Base-by-base conservation (phyloP, 2,888 invertebrate species). In the Caenorhabditis sp. region DNA sequence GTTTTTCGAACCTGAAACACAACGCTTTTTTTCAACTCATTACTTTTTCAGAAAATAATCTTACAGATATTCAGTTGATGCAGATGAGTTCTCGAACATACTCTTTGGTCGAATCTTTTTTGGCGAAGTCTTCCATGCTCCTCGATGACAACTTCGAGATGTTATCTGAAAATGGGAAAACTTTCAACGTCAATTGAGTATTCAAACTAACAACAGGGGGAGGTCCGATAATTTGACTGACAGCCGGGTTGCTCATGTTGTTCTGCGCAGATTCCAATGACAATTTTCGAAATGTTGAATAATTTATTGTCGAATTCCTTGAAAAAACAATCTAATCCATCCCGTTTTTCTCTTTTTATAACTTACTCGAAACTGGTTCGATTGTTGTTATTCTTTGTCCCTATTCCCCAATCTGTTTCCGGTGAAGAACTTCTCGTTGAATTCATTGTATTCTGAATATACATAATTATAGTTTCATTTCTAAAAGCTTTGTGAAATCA, bases 201-300 rank as follows among this genome's bases (percentile, higher is more conserved):
- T 31, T n/a, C n/a, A n/a, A 31, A 31, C 31, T 27, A 5, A 58
- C 36, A 31, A 58, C 17, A 20, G 57, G 57, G 3, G 57, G 57
- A 17, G 57, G 36, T 58, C 5, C 20, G 5, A 58, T 20, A 17
- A 23, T 52, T 23, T 23, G 20, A 7, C 17, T 10, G 8, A 23
- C 20, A 58, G 26, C 20, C 17, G 25, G 10, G 23, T 43, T 59
- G n/a, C 43, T 59, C 59, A 38, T 62, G 53, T 26, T 68, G 20
- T 62, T 60, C 20, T 58, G 60, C 17, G 53, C 63, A 5, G 63
- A 58, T 38, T 78, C 78, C 12, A 78, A 70, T 1, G 78, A 78
- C 56, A 78, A 36, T 36, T 78, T 78, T 1, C 78, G 70, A 57
- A 75, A 78, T 43, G 78, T 76, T 12, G 78, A 78, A 50, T 78